phyloP scores from a whole-genome alignment of 2,113 vertebrate genomes.

The Petaurus breviceps region DNA sequence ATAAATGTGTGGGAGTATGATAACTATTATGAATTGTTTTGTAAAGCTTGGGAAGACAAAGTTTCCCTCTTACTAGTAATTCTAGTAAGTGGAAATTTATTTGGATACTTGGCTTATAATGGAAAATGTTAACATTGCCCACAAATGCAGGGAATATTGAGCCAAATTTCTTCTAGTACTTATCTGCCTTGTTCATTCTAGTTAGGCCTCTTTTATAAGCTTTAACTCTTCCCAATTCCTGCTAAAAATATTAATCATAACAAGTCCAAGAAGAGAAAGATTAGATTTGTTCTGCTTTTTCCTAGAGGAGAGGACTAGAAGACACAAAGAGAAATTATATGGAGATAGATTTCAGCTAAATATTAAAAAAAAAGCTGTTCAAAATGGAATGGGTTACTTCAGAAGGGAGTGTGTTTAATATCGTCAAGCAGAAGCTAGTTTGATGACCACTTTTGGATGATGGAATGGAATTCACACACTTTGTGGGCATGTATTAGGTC shows the following conservation, averaged over 20 bases:
- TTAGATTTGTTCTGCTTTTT: neutral
- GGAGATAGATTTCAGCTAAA: neutral
- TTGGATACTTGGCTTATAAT: neutral
- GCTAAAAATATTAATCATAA: neutral
- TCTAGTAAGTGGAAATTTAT: neutral
- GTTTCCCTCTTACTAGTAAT: neutral
- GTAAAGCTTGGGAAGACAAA: neutral
- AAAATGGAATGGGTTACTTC: neutral
- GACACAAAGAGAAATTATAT: too few species aligned
- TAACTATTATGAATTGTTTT: neutral
- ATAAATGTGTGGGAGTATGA: neutral
- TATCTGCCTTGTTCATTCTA: neutral
- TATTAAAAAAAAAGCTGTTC: neutral
- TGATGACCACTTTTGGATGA: neutral
- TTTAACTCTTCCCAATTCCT: neutral
- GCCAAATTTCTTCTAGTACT: neutral
- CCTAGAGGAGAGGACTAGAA: neutral
- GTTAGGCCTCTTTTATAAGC: neutral
- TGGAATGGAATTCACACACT: neutral
- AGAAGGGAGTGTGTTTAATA: neutral
- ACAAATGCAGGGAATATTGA: neutral
- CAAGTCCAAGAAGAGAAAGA: neutral
- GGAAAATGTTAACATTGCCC: neutral
- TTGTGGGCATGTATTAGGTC: neutral
- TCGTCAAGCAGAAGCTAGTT: neutral